These are phyloP conservation scores for Micrastur ruficollis DNA, from an alignment of 2,797 vertebrate species.

Conservation along the genomic window DNA sequence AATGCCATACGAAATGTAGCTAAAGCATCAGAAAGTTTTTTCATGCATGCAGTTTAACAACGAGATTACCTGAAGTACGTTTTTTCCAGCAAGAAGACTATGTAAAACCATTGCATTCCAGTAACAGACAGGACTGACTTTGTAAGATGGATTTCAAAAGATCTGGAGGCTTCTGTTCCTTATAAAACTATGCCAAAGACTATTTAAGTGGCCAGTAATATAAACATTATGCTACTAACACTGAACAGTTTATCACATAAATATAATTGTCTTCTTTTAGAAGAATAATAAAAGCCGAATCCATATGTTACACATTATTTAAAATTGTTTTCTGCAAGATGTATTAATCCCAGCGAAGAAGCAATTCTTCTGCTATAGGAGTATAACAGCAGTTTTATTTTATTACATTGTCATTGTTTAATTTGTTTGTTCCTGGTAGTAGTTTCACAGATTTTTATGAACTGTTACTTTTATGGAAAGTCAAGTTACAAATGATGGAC, in stretches of 20 bases:
- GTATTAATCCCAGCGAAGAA: slow-evolving; percentile 72
- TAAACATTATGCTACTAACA: slow-evolving; percentile 76
- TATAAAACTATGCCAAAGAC: slow-evolving; percentile 67
- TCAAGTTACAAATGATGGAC: slow-evolving; percentile 60
- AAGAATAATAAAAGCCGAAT: slow-evolving; percentile 76
- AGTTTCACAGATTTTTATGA: slow-evolving; percentile 74
- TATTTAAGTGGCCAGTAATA: slow-evolving; percentile 75
- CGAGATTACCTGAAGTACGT: neutral
- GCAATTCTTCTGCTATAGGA: slow-evolving; percentile 65
- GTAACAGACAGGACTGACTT: slow-evolving; percentile 56
- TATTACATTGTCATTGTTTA: slow-evolving; percentile 74
- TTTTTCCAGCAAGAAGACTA: neutral
- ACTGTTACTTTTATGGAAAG: slow-evolving; percentile 75
- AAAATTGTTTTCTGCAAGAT: slow-evolving; percentile 73
- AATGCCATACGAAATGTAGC: neutral
- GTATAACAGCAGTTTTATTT: slow-evolving; percentile 70
- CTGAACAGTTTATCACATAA: slow-evolving; percentile 78
- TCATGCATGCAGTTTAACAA: neutral
- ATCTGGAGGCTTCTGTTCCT: slow-evolving; percentile 60
- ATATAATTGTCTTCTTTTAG: slow-evolving; percentile 78
- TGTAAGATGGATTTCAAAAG: slow-evolving; percentile 63
- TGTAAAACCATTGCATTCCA: slow-evolving; percentile 22
- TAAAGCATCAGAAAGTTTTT: slow-evolving; percentile 31
- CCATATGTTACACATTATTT: slow-evolving; percentile 78
- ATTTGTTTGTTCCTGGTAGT: slow-evolving; percentile 74